Conservation (phyloP, 1,140 invertebrate genomes). For the Periplaneta americana region DNA sequence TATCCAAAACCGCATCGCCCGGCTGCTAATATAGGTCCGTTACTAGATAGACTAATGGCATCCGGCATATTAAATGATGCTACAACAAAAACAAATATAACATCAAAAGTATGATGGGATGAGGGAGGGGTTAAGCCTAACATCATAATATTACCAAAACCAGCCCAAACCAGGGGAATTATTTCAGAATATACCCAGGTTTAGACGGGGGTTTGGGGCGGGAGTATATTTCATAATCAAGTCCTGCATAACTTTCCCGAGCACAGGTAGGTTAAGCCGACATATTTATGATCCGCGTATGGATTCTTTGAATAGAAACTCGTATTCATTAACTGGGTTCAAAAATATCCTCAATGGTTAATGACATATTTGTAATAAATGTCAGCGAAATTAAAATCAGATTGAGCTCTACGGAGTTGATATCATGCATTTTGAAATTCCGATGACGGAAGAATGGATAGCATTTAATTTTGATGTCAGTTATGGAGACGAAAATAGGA, state of each 20-base stretch:
- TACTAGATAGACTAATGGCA: not conserved
- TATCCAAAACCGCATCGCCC: not conserved
- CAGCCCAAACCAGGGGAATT: too few relatives aligned
- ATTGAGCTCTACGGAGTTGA: too few relatives aligned
- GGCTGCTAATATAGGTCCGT: not conserved
- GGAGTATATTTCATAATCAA: not conserved
- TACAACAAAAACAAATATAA: not conserved
- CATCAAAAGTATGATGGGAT: not conserved
- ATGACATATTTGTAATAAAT: not conserved
- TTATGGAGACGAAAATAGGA: too few relatives aligned
- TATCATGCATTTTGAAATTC: too few relatives aligned
- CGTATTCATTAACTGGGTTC: not conserved
- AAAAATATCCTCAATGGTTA: not conserved
- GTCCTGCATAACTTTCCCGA: not conserved
- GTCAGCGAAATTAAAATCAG: not conserved
- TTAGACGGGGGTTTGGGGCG: not conserved
- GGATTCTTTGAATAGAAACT: not conserved
- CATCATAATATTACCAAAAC: not conserved
- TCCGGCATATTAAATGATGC: not conserved
- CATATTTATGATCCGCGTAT: not conserved
- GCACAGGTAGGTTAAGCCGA: not conserved
- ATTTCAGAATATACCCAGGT: not conserved
- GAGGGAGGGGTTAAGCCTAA: not conserved
- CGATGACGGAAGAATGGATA: too few relatives aligned
- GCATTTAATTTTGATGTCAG: too few relatives aligned